These are phyloP conservation scores for Stenopsyche tienmushanensis DNA, from an alignment of 1,140 invertebrate species.

Conservation along the genomic window DNA sequence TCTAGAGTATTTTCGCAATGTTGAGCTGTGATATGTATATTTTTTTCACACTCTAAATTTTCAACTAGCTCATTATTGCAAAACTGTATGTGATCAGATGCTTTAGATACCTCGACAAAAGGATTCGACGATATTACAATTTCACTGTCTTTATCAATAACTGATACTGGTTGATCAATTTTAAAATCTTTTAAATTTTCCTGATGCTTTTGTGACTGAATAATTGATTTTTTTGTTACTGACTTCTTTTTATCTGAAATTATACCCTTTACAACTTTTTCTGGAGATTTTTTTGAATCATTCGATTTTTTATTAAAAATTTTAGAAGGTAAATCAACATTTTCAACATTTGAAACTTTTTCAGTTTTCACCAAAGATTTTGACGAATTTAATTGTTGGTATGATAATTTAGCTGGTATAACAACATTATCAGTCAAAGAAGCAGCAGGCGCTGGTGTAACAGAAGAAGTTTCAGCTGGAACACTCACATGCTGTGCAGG, in stretches of 20 bases:
- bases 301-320: neutral
- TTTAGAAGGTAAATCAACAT: neutral
- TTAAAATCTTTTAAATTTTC: neutral
- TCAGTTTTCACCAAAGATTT: too few species aligned
- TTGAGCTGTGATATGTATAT: slow-evolving; percentile 19
- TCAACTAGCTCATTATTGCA: slow-evolving; percentile 26
- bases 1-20: neutral
- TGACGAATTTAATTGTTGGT: too few species aligned
- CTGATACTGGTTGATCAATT: neutral
- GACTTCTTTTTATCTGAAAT: neutral
- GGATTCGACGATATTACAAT: slow-evolving; percentile 6
- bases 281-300: neutral
- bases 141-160: neutral
- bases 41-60: slow-evolving; percentile 14
- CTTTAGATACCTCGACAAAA: slow-evolving; percentile 32
- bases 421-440: slow-evolving; percentile 44
- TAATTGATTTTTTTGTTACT: neutral
- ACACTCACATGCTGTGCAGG: slow-evolving; percentile 46
- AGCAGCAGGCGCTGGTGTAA: slow-evolving; percentile 27
- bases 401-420: slow-evolving; percentile 47
- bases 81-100: slow-evolving; percentile 34
- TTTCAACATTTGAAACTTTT: neutral
- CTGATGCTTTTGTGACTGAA: neutral
- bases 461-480: slow-evolving; percentile 8
- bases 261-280: neutral